Percentiles rank a stretch among this genome's conserved stretches.
Conservation (phyloP, 2,797 vertebrate genomes). For the Ciconia nigra region DNA sequence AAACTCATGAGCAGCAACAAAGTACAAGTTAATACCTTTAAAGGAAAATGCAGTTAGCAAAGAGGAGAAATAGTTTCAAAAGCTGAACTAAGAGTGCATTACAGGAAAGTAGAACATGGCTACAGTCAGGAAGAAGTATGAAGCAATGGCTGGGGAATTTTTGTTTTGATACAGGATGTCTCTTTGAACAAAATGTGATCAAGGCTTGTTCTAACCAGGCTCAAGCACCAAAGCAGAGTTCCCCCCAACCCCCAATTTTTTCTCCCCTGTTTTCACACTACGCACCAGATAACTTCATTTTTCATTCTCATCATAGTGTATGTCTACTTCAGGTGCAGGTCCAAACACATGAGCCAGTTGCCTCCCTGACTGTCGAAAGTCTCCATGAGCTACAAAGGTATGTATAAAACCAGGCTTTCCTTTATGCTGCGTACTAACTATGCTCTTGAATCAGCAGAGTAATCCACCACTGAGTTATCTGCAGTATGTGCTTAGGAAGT, state of each 20-base stretch:
- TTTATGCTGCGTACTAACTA: neutral
- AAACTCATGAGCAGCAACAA: neutral
- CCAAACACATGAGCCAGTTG: slow-evolving; percentile 75
- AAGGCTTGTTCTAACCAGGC: neutral
- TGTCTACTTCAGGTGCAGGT: slow-evolving; percentile 71
- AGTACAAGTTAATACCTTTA: neutral
- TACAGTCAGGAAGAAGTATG: neutral
- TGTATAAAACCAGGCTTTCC: neutral
- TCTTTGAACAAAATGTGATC: neutral
- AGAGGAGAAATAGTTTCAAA: neutral
- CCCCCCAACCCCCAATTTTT: neutral
- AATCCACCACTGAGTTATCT: neutral
- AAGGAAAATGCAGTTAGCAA: neutral
- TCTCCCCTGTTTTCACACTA: neutral
- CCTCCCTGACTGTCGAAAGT: slow-evolving; percentile 75
- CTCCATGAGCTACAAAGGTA: slow-evolving; percentile 66
- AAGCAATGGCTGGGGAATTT: neutral
- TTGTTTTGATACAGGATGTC: neutral
- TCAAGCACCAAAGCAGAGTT: neutral
- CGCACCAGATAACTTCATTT: slow-evolving; percentile 61
- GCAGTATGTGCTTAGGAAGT: neutral
- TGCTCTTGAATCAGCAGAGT: neutral
- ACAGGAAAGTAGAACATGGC: neutral
- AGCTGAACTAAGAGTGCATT: neutral
- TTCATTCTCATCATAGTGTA: slow-evolving; percentile 73